phyloP scores from a whole-genome alignment of 2,113 vertebrate genomes.

The Sprattus sprattus region DNA sequence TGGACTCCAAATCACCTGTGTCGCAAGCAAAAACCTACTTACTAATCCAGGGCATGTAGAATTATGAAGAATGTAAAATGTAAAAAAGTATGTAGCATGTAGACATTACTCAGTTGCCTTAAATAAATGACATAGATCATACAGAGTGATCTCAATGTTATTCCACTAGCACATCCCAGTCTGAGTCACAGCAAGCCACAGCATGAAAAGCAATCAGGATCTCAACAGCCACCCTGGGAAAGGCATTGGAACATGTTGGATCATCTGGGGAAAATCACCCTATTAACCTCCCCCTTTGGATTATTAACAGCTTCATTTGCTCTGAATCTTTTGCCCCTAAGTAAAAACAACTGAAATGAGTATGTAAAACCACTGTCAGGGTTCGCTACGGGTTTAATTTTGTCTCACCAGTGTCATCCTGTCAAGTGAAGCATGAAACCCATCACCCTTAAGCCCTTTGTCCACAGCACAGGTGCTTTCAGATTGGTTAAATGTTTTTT shows the following conservation, averaged over 20 bases:
- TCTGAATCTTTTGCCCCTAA: background rate
- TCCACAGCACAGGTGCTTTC: background rate
- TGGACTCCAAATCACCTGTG: conserved; percentile 24
- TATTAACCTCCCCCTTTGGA: background rate
- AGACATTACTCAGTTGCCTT: background rate
- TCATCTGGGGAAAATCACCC: background rate
- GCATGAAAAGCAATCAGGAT: conserved; percentile 6
- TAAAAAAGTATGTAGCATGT: background rate
- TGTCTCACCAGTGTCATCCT: background rate
- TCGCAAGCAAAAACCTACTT: background rate
- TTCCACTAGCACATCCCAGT: background rate
- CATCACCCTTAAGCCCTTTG: background rate
- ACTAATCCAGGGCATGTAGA: background rate
- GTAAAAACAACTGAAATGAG: background rate
- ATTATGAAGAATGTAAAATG: background rate
- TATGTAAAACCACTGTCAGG: background rate
- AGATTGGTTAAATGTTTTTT: background rate
- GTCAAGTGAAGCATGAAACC: background rate
- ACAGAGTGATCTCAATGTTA: background rate
- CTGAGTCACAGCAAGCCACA: background rate
- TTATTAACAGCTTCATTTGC: background rate
- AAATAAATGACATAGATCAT: background rate
- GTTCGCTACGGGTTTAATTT: background rate
- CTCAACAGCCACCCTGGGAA: background rate
- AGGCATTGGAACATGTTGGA: background rate